Evolutionary conservation across 2,888 invertebrate species (phyloP), one percentile per base, ranked within the genome.

Genomic region (Caenorhabditis macrosperma): DNA sequence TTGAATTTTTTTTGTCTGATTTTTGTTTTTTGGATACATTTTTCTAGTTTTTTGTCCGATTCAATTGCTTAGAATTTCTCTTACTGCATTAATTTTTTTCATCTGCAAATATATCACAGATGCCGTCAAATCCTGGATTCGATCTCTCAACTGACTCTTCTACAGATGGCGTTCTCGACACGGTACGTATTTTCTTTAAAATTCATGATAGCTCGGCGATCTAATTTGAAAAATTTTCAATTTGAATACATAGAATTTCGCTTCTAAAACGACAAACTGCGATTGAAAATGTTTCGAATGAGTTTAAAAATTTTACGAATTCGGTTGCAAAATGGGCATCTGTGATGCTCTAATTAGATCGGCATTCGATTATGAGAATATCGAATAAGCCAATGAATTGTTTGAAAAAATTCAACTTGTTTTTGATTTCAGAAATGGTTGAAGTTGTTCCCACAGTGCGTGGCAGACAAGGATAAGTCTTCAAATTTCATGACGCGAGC

Each of bases 401-500:
- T n/a, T 33, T 33, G 33, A 33, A 6, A 33, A 33, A 20, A 20
- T 20, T 50, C 22, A 3, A 10, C 22, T 20, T 50, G 22, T 10
- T 2, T 24, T 10, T 2, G 10, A 26, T 15, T 57, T 33, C 50
- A 69, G 60, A 69, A 69, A 69, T 69, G 69, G 69, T 20, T 33
- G 28, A 38, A 28, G 20, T 15, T 60, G 20, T 69, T 69, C 28
- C 69, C 69, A 20, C 17, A 38, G 5, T 38, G 60, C 4, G 26
- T 69, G 10, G 41, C 52, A 1, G 69, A 52, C 33, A 30, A 28
- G 22, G 35, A 38, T 5, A 60, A 20, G 24, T 71, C 71, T 17
- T 30, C 44, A 33, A 61, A 26, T 10, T 63, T 71, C 46, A 71
- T 63, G 71, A 26, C 35, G 15, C 28, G 71, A 44, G 71, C 55